Percentiles rank a stretch among this genome's conserved stretches.
These are phyloP conservation scores for Enoplosus armatus DNA, from an alignment of 2,797 vertebrate genomes.

Conservation along the genomic window DNA sequence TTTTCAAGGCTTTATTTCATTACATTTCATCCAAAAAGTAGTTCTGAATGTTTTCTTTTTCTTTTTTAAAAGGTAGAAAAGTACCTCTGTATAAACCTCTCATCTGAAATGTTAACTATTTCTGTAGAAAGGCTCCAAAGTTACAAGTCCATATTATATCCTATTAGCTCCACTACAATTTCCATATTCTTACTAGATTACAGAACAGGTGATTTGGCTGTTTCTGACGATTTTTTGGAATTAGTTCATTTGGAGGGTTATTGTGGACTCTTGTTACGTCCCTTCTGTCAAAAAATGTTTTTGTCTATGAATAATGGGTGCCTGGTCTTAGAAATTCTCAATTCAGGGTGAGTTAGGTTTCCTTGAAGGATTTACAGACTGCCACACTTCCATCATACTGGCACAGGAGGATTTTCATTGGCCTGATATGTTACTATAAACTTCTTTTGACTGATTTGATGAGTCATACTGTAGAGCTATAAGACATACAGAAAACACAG, in stretches of 20 bases:
- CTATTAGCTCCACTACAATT: no score
- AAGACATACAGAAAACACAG: background rate
- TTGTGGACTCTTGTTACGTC: background rate
- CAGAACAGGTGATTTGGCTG: background rate
- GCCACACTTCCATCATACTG: background rate
- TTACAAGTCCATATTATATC: no score
- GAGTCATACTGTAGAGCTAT: slow-evolving; percentile 9
- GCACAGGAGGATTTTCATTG: slow-evolving; percentile 27
- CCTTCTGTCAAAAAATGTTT: no score
- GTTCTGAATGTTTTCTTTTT: background rate
- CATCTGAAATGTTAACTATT: background rate
- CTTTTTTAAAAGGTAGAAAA: background rate
- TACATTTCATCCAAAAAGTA: background rate
- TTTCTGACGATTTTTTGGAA: background rate
- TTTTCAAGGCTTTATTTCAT: background rate
- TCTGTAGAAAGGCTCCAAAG: no score
- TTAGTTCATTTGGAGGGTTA: background rate
- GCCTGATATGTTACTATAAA: background rate
- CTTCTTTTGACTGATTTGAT: slow-evolving; percentile 12
- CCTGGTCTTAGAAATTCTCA: background rate
- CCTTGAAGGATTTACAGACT: background rate
- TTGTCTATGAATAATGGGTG: no score
- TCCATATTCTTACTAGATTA: background rate
- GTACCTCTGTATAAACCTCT: background rate
- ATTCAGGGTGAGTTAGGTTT: background rate